Base-by-base conservation (phyloP, 1,140 invertebrate species). In the Drosophila nasuta region DNA sequence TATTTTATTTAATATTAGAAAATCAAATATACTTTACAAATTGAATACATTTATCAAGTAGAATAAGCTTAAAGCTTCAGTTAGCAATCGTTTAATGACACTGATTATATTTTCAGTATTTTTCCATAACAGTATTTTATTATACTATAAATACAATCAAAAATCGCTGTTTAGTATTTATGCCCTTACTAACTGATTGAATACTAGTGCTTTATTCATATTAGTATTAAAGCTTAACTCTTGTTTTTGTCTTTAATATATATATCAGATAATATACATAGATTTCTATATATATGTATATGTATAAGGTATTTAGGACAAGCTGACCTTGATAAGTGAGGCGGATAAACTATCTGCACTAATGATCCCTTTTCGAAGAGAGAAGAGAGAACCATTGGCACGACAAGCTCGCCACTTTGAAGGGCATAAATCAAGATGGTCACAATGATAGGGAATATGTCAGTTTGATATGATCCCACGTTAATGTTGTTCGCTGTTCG, bases 391-490 rank as follows among this genome's bases (percentile, higher is more conserved):
- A 30, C 35, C 1, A 48, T 43, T 33, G 28, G 15, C 45, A 48
- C 7, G 45, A 48, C 28, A 51, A 38, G 10, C 64, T 7, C 6
- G 35, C 35, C 35, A 35, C 57, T 49, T 33, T 17, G 8, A 30
- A 28, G 49, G 6, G 15, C 56, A 75, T 75, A 70, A 70, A 70
- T 75, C 72, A 75, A 57, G 67, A 75, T 75, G 57, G 35, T 69
- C 51, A 43, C 41, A 46, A 15, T 48, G 71, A 74, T 74, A 46
- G 52, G n/a, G 54, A 41, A 70, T 63, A 45, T 66, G 73, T 64
- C 71, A 69, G 71, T 43, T 25, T 74, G 57, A 54, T 68, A 43
- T 51, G 56, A 46, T 43, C 30, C 64, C 70, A 72, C 62, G 54
- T 49, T 52, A 13, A 33, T 20, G 10, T 51, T 35, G 3, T 25